Base-by-base conservation (phyloP, 2,888 invertebrate genomes). In the Drosophila neoperkinsi region DNA sequence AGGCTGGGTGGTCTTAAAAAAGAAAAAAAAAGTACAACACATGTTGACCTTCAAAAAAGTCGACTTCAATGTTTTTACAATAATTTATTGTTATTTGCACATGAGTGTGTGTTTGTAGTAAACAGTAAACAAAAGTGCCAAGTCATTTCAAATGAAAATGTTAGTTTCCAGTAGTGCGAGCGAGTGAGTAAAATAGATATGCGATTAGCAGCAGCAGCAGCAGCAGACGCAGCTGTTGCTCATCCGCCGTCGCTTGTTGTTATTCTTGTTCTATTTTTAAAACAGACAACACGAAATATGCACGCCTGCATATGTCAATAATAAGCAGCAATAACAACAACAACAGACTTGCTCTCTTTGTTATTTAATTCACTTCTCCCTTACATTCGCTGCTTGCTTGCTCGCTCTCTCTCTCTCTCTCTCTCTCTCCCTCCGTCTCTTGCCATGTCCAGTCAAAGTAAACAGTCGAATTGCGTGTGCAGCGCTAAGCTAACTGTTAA, bases 31-130 rank as follows among this genome's bases (percentile, higher is more conserved):
- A 70, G 65, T 66, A 25, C 16, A 46, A 9, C 73, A 79, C 81
- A 71, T 76, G 69, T 58, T 86, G 81, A 83, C 89, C 84, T 88
- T 84, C 74, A 83, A 71, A 71, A 74, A 38, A 55, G 28, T 46
- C 36, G 53, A 57, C 60, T 60, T 64, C 65, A 69, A 80, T 57
- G 41, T 31, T 41, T 31, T 31, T 43, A 41, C 56, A 38, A 55
- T 28, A 28, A n/a, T 56, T 38, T 41, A 30, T n/a, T 30, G 38
- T 38, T 41, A 41, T 30, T 30, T 56, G 38, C 56, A 41, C 18
- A 28, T 16, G 6, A 7, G 34, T 55, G 34, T 28, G 28, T 28
- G 10, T 50, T 18, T 28, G 10, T 18, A 16, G 50, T 28, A 57
- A 41, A 41, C n/a, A 36, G 56, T 57, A 41, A 57, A 31, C 41